Base-by-base conservation (phyloP, 2,888 invertebrate genomes). In the Luperina testacea region DNA sequence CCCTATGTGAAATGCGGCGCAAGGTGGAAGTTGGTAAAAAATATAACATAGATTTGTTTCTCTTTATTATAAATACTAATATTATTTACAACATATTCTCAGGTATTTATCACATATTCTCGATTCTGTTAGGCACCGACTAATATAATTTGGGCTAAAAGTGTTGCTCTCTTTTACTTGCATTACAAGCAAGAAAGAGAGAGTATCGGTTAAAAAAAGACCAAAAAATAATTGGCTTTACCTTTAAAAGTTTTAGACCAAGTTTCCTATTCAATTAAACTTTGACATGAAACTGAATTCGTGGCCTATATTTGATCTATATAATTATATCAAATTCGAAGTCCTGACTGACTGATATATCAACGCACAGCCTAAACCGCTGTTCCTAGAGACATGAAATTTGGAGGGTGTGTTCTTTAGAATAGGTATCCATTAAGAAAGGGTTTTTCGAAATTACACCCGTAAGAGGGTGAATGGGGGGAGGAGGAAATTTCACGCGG, bases 51-150 rank as follows among this genome's bases (percentile, higher is more conserved):
- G 11, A 48, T 38, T 48, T 71, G 5, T 27, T 15, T n/a, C 7
- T 63, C 38, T 76, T 77, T 77, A 68, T 45, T 45, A 8, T 24
- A 27, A 57, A 11, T 78, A 67, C 15, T 48, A 48, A 17, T n/a
- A 78, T 32, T 57, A 68, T 42, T 67, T 20, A 57, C 77, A 77
- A 79, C 27, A 48, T 38, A 64, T 42, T 53, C 7, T 48, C 3
- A 38, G 48, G 57, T 59, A 48, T 38, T 27, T 20, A 53, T 27
- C 15, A 38, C 20, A n/a, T 24, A 27, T 27, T 17, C 8, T 9
- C 7, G 51, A 38, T 38, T 38, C 38, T 38, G 38, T 38, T 0
- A 38, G 38, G 38, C 38, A 15, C 8, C 3, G 13, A 53, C 8
- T 53, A 2, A 53, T 20, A 4, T 13, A 13, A 48, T 51, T 38